These are phyloP conservation scores for Lates calcarifer DNA, from an alignment of 2,113 vertebrate species.

Conservation along the genomic window DNA sequence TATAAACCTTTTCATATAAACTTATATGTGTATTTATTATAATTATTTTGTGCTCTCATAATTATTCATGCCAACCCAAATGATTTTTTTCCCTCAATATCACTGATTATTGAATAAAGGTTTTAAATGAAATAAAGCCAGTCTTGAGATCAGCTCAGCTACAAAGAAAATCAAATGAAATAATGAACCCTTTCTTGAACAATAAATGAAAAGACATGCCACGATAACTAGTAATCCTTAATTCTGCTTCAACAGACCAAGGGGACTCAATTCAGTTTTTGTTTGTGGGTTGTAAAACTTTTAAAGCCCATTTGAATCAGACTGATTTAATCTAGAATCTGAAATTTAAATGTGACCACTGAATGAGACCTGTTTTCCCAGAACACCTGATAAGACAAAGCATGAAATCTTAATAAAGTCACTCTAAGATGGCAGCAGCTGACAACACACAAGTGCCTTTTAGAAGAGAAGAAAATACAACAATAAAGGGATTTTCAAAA, in stretches of 20 bases:
- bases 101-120: slow-evolving; percentile 1
- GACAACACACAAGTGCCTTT: neutral
- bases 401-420: slow-evolving; percentile 26
- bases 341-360: slow-evolving; percentile 9
- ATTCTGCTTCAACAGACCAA: slow-evolving; percentile 2
- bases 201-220: slow-evolving; percentile 21
- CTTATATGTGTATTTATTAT: neutral
- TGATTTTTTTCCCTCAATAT: neutral
- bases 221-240: neutral
- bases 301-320: slow-evolving; percentile 8
- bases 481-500: neutral
- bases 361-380: slow-evolving; percentile 9
- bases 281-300: neutral
- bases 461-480: neutral
- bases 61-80: slow-evolving; percentile 1
- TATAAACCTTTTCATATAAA: neutral
- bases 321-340: slow-evolving; percentile 9
- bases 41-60: neutral
- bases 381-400: slow-evolving; percentile 10
- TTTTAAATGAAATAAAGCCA: slow-evolving; percentile 4
- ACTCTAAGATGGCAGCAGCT: slow-evolving; percentile 15
- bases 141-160: neutral
- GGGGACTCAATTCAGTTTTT: neutral
- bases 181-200: slow-evolving; percentile 21
- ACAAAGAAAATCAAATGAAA: slow-evolving; percentile 13